Base-by-base conservation (phyloP, 2,888 invertebrate species). In the Drosophila helvetica region DNA sequence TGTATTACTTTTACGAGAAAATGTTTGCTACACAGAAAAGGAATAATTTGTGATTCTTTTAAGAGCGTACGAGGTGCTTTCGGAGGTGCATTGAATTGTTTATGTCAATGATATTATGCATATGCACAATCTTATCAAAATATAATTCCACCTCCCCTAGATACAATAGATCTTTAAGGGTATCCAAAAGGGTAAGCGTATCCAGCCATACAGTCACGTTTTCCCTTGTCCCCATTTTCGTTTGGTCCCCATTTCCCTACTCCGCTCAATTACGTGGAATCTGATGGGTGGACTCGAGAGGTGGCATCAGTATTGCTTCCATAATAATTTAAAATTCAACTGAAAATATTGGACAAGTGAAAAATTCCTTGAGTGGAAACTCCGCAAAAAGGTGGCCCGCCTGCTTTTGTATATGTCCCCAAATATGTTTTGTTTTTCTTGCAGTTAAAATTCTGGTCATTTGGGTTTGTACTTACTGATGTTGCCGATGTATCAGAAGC, bases 281-380 rank as follows among this genome's bases (percentile, higher is more conserved):
- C 79, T 66, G 62, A 45, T 47, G 75, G 80, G 78, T 22, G 50
- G 60, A 42, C 58, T 64, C 38, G 54, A 55, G 60, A 61, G 63
- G 48, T 55, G 56, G 55, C 70, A 45, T 56, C 65, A 56, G 56
- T 72, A 72, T 51, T 46, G 59, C 65, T 72, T 73, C 78, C 75
- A 63, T 73, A 83, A 75, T 78, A 83, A 78, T 83, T 83, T 83
- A 61, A 55, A 74, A 46, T 59, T 59, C 43, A 43, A 57, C 79
- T 80, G 84, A 80, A 83, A 75, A 80, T 78, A 84, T 80, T 74
- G 52, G 70, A 42, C 75, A 65, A 67, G 60, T 70, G 33, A 75
- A 80, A 80, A 78, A 75, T 3, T 27, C 1, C 10, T 68, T 67
- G 65, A 62, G 57, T 50, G 65, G 67, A 48, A 8, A 27, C 55